A percentile compares a stretch with the other conserved stretches of the same genome.
Conservation (phyloP, 2,797 vertebrate genomes). For the Halcyon chelicuti region DNA sequence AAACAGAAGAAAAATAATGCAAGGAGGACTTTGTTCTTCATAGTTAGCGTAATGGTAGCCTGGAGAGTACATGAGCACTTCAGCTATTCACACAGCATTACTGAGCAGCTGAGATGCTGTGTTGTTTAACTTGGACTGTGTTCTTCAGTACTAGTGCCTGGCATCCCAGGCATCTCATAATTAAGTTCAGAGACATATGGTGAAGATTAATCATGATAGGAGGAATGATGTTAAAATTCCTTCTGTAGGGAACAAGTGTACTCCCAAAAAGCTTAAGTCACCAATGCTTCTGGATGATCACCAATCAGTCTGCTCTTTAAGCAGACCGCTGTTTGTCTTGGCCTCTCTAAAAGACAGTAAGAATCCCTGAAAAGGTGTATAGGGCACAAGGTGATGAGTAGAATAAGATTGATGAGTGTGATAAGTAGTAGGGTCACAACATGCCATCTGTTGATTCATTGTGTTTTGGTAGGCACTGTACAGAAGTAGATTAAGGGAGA, state of each 20-base stretch:
- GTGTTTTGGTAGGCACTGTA: neutral
- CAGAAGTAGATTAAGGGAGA: neutral
- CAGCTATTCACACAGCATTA: neutral
- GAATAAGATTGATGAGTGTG: fast-evolving
- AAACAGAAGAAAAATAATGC: neutral
- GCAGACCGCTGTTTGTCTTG: neutral
- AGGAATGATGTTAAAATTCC: neutral
- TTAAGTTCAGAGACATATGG: neutral
- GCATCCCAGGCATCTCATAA: neutral
- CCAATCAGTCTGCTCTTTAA: neutral
- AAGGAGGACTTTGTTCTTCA: neutral
- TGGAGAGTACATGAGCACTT: neutral
- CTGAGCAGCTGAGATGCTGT: neutral
- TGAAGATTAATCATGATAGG: neutral
- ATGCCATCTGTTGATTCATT: neutral
- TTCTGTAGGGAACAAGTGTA: fast-evolving
- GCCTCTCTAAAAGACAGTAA: neutral
- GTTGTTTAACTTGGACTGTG: neutral
- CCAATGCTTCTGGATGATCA: neutral
- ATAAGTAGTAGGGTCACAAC: neutral
- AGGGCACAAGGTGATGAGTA: neutral
- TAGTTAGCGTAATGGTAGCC: neutral
- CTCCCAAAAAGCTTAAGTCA: fast-evolving
- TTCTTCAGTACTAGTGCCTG: neutral
- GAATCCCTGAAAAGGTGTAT: neutral